Base-by-base conservation (phyloP, 2,888 invertebrate genomes). In the Odontomyia ornata region DNA sequence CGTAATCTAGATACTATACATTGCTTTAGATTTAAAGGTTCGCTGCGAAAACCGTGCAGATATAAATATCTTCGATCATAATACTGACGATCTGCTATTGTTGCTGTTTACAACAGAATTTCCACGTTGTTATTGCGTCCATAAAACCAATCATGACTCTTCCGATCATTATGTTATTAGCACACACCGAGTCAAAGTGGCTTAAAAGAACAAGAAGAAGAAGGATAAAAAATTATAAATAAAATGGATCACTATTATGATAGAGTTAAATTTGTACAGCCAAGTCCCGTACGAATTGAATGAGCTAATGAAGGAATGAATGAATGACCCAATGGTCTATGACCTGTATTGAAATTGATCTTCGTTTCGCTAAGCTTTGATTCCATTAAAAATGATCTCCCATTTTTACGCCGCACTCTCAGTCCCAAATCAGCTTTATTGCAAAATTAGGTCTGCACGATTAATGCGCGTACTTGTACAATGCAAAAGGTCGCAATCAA, bases 261-360 rank as follows among this genome's bases (percentile, higher is more conserved):
- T 28, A 13, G 5, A 15, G 11, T 28, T 30, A 28, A 18, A 11
- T 4, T 11, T 60, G 2, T 11, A 69, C 23, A 5, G 36, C 30
- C 30, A 69, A 69, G 69, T 69, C 46, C 69, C 69, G 69, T 69
- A 69, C 69, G 65, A 47, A 46, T 11, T 60, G 60, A 60, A 25
- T 25, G 23, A 11, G 23, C 23, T 23, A 25, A n/a, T 25, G 25
- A 25, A n/a, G 7, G 25, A 25, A 60, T 60, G 60, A 60, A 60
- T 60, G 60, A 60, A 25, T 60, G 60, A 60, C 25, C 60, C 25
- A 52, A 52, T 52, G 52, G 52, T 52, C 52, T 52, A 9, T 15
- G 25, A 60, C 25, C 60, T 1, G 21, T 60, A 60, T 60, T 60
- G 11, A 13, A 25, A 60, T 60, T 60, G 60, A 56, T 56, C 56